These are phyloP conservation scores for Pongo pygmaeus DNA, from an alignment of 2,113 vertebrate species.

Conservation along the genomic window DNA sequence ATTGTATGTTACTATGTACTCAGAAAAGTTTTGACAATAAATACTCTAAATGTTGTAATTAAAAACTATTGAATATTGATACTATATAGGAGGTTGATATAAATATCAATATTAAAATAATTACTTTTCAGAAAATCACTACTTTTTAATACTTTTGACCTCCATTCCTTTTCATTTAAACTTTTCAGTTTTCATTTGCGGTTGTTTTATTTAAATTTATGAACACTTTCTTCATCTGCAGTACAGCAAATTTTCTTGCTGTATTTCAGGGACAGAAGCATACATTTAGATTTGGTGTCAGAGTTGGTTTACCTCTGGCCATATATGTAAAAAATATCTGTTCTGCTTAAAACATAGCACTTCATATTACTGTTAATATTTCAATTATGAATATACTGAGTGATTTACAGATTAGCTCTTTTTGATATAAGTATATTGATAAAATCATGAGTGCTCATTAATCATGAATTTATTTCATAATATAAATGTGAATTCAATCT, in stretches of 20 bases:
- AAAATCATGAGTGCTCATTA: neutral
- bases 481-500: neutral
- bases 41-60: neutral
- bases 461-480: neutral
- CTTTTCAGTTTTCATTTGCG: neutral
- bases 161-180: neutral
- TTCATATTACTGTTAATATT: neutral
- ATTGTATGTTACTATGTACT: neutral
- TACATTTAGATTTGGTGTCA: neutral
- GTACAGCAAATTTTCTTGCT: neutral
- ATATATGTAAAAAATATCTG: neutral
- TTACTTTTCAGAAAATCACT: conserved; percentile 2
- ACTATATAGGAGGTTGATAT: neutral
- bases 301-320: neutral
- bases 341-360: neutral
- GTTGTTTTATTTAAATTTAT: neutral
- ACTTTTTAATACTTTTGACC: neutral
- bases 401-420: neutral
- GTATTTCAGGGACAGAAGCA: neutral
- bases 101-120: neutral
- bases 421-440: neutral
- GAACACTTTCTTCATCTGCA: neutral
- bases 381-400: neutral
- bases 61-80: neutral
- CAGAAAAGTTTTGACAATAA: neutral